A percentile compares a stretch with the other conserved stretches of the same genome.
phyloP scores from a whole-genome alignment of 1,140 invertebrate species.

The Drosophila elegans region DNA sequence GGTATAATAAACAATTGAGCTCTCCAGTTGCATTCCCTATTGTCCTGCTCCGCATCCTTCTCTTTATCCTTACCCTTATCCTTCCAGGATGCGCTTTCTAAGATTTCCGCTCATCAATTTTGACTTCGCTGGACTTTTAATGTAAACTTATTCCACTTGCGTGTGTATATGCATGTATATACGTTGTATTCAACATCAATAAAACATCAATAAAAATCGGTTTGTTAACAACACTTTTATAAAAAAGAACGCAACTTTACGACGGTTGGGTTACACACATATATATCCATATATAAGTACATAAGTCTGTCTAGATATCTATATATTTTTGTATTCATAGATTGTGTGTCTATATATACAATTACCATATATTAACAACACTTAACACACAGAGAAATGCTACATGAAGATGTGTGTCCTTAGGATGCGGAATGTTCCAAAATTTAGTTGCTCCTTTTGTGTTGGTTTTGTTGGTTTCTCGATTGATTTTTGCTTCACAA shows the following conservation, averaged over 20 bases:
- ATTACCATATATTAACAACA: constrained; percentile 52
- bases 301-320: constrained; percentile 21
- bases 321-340: constrained; percentile 33
- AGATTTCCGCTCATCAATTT: constrained; percentile 2
- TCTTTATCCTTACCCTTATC: constrained; percentile 3
- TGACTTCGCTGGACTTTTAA: constrained; percentile 46
- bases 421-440: constrained; percentile 38
- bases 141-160: constrained; percentile 49
- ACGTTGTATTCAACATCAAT: constrained; percentile 71
- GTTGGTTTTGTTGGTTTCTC: constrained; percentile 32
- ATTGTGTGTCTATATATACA: constrained; percentile 47
- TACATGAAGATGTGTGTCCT: constrained; percentile 30
- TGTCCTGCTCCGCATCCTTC: constrained; percentile 31
- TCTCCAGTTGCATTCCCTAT: constrained; percentile 53
- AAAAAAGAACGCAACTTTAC: constrained; percentile 77
- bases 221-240: constrained; percentile 80
- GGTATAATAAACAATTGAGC: constrained; percentile 52
- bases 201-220: constrained; percentile 75
- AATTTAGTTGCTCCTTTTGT: constrained; percentile 27
- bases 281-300: constrained; percentile 36
- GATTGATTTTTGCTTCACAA: constrained; percentile 54
- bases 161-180: constrained; percentile 41
- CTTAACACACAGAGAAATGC: constrained; percentile 46
- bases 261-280: constrained; percentile 76
- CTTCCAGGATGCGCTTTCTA: background rate